phyloP scores from a whole-genome alignment of 2,888 invertebrate species.

The Escarpia spicata region DNA sequence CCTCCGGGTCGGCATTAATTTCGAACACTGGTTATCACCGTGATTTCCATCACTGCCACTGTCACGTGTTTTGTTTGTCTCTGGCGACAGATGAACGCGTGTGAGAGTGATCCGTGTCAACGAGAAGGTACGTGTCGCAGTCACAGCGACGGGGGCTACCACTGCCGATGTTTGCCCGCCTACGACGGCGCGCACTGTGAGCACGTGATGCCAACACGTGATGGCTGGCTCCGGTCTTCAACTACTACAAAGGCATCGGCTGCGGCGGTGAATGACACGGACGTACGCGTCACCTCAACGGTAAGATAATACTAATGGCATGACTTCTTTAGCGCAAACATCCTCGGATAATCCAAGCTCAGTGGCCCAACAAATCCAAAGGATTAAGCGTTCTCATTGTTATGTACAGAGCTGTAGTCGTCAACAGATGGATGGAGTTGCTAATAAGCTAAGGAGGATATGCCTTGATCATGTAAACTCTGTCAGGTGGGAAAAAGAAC shows the following conservation, averaged over 20 bases:
- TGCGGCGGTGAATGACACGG: background rate
- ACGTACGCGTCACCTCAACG: background rate
- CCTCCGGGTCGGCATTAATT: background rate
- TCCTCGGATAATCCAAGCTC: too few species aligned
- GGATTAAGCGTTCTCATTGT: too few species aligned
- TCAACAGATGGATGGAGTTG: too few species aligned
- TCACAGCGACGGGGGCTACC: background rate
- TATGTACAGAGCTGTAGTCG: too few species aligned
- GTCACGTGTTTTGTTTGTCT: background rate
- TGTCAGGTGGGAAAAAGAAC: too few species aligned
- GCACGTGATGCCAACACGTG: background rate
- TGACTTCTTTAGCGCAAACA: too few species aligned
- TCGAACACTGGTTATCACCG: background rate
- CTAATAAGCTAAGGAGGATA: background rate
- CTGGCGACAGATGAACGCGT: conserved; percentile 31
- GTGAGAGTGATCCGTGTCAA: conserved; percentile 59
- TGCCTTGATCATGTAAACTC: too few species aligned
- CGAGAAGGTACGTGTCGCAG: background rate
- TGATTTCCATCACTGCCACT: background rate
- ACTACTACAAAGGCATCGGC: background rate
- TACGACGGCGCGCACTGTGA: background rate
- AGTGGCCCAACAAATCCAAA: too few species aligned
- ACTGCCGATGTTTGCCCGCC: background rate
- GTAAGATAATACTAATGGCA: background rate
- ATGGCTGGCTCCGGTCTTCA: background rate